These are phyloP conservation scores for Lagocephalus sceleratus DNA, from an alignment of 2,797 vertebrate genomes.

Conservation along the genomic window DNA sequence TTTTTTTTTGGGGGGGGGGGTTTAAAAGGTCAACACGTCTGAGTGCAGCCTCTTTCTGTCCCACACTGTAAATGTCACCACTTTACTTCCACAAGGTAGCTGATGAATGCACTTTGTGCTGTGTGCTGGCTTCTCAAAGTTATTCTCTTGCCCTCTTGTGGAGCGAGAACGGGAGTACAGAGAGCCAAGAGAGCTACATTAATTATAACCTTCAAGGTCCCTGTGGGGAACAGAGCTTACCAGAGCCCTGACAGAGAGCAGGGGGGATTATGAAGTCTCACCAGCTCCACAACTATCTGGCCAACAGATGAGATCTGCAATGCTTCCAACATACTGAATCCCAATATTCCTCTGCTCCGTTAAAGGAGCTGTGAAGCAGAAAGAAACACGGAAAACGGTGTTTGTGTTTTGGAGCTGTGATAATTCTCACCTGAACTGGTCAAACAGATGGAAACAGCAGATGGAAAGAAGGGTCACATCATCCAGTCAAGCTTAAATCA, in stretches of 20 bases:
- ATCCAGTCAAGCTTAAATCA: no score
- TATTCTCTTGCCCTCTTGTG: conserved; percentile 25
- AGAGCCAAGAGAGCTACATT: conserved; percentile 12
- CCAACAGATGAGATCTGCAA: conserved; percentile 27
- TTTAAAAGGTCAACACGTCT: neutral
- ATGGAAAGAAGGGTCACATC: conserved; percentile 12
- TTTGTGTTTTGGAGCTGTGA: neutral
- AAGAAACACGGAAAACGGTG: neutral
- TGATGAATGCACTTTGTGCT: conserved; percentile 7
- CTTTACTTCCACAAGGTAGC: neutral
- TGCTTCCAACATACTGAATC: no score
- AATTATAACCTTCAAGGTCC: conserved; percentile 47
- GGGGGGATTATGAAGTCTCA: conserved; percentile 52
- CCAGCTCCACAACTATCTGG: conserved; percentile 25
- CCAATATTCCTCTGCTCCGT: no score
- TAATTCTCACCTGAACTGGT: conserved; percentile 45
- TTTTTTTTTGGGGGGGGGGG: no score
- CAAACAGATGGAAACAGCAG: conserved; percentile 30
- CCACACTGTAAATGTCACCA: neutral
- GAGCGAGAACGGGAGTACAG: conserved; percentile 5
- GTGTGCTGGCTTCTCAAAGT: conserved; percentile 3
- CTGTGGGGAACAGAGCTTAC: conserved; percentile 41
- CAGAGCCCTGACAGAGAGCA: conserved; percentile 23
- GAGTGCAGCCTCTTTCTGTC: neutral
- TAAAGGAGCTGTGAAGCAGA: conserved; percentile 13